phyloP scores from a whole-genome alignment of 2,888 invertebrate genomes.

The Drosophila mimetica region DNA sequence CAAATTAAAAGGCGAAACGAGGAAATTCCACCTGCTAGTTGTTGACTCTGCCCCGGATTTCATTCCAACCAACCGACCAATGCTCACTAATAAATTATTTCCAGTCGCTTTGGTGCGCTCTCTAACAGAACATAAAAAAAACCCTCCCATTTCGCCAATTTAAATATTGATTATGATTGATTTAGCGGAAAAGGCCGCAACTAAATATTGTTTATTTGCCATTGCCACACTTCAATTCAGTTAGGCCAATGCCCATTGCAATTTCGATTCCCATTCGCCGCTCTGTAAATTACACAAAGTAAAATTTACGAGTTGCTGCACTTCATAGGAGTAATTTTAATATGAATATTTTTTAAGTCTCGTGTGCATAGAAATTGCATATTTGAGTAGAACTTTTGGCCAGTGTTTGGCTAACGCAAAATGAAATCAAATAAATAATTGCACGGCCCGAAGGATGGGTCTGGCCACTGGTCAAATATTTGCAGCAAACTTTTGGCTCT shows the following conservation, averaged over 20 bases:
- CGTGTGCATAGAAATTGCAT: slow-evolving; percentile 42
- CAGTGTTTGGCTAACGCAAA: slow-evolving; percentile 50
- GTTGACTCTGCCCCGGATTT: background rate
- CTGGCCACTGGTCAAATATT: slow-evolving; percentile 76
- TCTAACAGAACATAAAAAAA: slow-evolving; percentile 3
- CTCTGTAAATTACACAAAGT: slow-evolving; percentile 63
- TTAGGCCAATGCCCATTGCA: slow-evolving; percentile 5
- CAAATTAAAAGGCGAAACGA: slow-evolving; percentile 14
- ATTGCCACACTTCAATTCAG: slow-evolving; percentile 27
- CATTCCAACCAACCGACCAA: too few relatives aligned
- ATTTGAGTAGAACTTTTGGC: slow-evolving; percentile 40
- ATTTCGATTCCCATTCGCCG: slow-evolving; percentile 36
- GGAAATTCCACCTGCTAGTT: slow-evolving; percentile 8
- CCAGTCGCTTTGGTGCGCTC: slow-evolving; percentile 7
- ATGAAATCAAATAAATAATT: slow-evolving; percentile 78
- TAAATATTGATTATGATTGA: slow-evolving; percentile 70
- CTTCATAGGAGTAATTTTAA: slow-evolving; percentile 70
- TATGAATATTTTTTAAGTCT: slow-evolving; percentile 62
- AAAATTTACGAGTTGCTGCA: slow-evolving; percentile 59
- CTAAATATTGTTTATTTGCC: slow-evolving; percentile 57
- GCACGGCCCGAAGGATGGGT: slow-evolving; percentile 56
- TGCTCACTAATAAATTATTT: slow-evolving; percentile 24
- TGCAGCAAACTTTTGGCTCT: slow-evolving; percentile 73
- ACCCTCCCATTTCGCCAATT: slow-evolving; percentile 30
- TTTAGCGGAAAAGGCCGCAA: slow-evolving; percentile 48